phyloP scores from a whole-genome alignment of 2,113 vertebrate species.

The Saguinus imperator region DNA sequence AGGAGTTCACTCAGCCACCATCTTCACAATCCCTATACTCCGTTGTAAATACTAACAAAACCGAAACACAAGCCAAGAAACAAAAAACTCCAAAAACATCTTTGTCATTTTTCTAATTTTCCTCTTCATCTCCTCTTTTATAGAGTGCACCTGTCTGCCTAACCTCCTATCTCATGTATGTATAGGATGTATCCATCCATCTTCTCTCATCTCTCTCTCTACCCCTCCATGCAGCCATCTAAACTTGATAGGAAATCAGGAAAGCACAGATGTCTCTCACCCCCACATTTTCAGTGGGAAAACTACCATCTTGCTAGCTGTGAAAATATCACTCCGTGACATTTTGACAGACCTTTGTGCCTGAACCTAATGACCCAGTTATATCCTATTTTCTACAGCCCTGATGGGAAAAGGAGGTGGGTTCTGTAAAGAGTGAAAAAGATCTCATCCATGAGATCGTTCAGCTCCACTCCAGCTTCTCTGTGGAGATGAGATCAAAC shows the following conservation, averaged over 20 bases:
- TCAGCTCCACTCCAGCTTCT: background rate
- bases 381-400: background rate
- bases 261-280: background rate
- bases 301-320: background rate
- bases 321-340: background rate
- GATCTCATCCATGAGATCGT: background rate
- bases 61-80: background rate
- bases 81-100: background rate
- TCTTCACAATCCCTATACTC: background rate
- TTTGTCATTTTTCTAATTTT: background rate
- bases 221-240: too few relatives aligned
- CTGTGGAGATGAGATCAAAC: background rate
- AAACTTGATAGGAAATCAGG: background rate
- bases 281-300: background rate
- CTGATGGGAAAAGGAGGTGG: background rate
- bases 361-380: background rate
- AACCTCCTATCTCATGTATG: too few relatives aligned
- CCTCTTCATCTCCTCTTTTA: background rate
- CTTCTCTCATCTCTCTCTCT: background rate
- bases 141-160: background rate
- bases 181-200: background rate
- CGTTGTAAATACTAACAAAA: background rate
- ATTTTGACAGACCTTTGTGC: background rate
- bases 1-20: background rate
- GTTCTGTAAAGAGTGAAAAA: background rate